These are phyloP conservation scores for Medauroidea extradentata DNA, from an alignment of 1,140 invertebrate species.

Conservation along the genomic window DNA sequence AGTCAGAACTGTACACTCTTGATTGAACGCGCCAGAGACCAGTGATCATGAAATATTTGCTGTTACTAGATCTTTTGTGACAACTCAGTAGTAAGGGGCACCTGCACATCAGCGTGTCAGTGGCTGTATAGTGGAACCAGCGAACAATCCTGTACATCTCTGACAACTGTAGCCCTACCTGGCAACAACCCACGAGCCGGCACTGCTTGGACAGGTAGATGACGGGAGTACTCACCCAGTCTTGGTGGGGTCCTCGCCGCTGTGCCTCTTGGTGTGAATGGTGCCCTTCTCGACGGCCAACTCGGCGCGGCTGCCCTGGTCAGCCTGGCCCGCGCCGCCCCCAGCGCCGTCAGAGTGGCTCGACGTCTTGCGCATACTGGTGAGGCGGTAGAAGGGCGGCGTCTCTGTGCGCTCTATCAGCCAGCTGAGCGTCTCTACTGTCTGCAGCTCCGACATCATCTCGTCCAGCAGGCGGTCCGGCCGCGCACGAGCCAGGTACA, in stretches of 20 bases:
- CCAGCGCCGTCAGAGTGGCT: constrained; percentile 67
- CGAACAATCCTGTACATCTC: too few species aligned
- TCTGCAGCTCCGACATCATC: constrained; percentile 94
- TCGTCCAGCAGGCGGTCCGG: constrained; percentile 92
- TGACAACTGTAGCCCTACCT: too few species aligned
- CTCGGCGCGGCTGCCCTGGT: constrained; percentile 34
- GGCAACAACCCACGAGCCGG: too few species aligned
- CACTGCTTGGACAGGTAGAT: too few species aligned
- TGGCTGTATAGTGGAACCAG: too few species aligned
- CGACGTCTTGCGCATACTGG: constrained; percentile 84
- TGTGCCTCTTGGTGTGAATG: constrained; percentile 93
- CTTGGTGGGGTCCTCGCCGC: constrained; percentile 73
- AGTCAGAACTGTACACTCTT: too few species aligned
- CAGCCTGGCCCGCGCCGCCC: constrained; percentile 39
- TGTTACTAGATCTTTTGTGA: too few species aligned
- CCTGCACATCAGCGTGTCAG: too few species aligned
- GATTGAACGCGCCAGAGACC: too few species aligned
- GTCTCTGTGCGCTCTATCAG: constrained; percentile 95
- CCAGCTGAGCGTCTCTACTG: constrained; percentile 92
- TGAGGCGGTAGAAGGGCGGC: constrained; percentile 93
- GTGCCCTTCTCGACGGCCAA: constrained; percentile 82
- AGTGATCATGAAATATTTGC: too few species aligned
- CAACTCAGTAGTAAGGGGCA: too few species aligned
- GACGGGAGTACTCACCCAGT: constrained; percentile 53
- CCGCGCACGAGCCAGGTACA: constrained; percentile 85